phyloP scores from a whole-genome alignment of 2,797 vertebrate genomes.

The Scyliorhinus canicula region DNA sequence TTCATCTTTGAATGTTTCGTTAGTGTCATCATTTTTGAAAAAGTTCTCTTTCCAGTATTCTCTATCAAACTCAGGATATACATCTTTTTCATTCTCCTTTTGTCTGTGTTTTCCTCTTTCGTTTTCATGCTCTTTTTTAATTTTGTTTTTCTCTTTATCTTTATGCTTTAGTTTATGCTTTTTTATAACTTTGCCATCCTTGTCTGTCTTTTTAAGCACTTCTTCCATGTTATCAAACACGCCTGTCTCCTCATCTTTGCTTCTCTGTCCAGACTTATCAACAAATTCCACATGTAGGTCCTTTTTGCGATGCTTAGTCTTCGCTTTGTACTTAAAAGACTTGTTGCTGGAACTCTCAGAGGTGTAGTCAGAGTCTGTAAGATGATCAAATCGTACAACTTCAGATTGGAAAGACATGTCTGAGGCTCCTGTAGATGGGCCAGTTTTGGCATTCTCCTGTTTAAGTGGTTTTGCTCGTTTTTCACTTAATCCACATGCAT shows the following conservation, averaged over 20 bases:
- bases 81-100: slow-evolving; percentile 76
- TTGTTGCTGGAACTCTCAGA: slow-evolving; percentile 88
- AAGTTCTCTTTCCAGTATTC: slow-evolving; percentile 99
- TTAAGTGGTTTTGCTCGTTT: slow-evolving; percentile 83
- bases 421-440: slow-evolving; percentile 71
- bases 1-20: slow-evolving; percentile 66
- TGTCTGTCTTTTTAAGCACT: slow-evolving; percentile 76
- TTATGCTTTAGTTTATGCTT: slow-evolving; percentile 96
- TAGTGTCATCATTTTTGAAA: slow-evolving; percentile 95
- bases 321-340: slow-evolving; percentile 91
- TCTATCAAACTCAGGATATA: slow-evolving; percentile 88
- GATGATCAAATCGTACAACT: slow-evolving; percentile 77
- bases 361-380: slow-evolving; percentile 76
- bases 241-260: slow-evolving; percentile 74
- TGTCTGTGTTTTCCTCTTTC: slow-evolving; percentile 82
- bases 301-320: slow-evolving; percentile 89
- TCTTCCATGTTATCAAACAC: slow-evolving; percentile 76
- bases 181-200: slow-evolving; percentile 87
- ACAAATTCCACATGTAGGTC: slow-evolving; percentile 74
- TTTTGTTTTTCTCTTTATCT: slow-evolving; percentile 85
- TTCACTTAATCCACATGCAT: slow-evolving; percentile 80
- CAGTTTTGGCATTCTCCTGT: slow-evolving; percentile 86
- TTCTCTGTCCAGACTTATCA: slow-evolving; percentile 72
- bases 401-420: slow-evolving; percentile 74
- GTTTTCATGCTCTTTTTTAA: slow-evolving; percentile 77